Base-by-base conservation (phyloP, 1,140 invertebrate species). In the Matsumurasca onukii region DNA sequence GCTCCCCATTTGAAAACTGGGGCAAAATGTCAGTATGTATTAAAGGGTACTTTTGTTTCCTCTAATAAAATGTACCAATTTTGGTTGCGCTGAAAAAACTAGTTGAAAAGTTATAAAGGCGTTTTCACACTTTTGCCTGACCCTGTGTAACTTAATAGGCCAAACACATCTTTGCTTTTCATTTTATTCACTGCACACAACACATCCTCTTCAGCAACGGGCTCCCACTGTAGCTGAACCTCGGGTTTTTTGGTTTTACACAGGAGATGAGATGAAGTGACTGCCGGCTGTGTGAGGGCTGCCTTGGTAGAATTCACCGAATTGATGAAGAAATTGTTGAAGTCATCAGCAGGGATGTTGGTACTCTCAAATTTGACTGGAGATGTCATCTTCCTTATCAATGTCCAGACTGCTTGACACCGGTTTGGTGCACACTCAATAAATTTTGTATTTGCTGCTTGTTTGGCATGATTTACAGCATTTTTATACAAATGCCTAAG, bases 251-350 rank as follows among this genome's bases (percentile, higher is more conserved):
- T 27, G 9, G 24, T 15, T 5, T 61, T 12, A 5, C 17, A 15
- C 15, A 61, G 57, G 17, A 61, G 24, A 9, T 61, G 24, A 22
- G 24, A 27, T 3, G 12, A 27, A 27, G 57, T 61, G 57, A 31
- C n/a, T 22, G 57, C 25, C 30, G 25, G 24, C 25, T 61, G 12
- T 29, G n/a, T 61, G 24, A n/a, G 25, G 15, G 12, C 30, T 61
- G 57, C 29, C 29, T 61, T 29, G 25, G n/a, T n/a, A n/a, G n/a
- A n/a, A n/a, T 61, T 31, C 12, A 61, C 57, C 5, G 57, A 61
- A 15, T 61, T 24, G n/a, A 61, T 61, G 24, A 61, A 61, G 57
- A 61, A 61, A 20, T 61, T 31, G 29, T 61, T 61, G 57, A 61
- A 61, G 57, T 61, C 57, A 9, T 61, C 25, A 24, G 57, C 57